Evolutionary conservation across 2,113 vertebrate species (phyloP).

Genomic region (Hirundichthys speculiger): DNA sequence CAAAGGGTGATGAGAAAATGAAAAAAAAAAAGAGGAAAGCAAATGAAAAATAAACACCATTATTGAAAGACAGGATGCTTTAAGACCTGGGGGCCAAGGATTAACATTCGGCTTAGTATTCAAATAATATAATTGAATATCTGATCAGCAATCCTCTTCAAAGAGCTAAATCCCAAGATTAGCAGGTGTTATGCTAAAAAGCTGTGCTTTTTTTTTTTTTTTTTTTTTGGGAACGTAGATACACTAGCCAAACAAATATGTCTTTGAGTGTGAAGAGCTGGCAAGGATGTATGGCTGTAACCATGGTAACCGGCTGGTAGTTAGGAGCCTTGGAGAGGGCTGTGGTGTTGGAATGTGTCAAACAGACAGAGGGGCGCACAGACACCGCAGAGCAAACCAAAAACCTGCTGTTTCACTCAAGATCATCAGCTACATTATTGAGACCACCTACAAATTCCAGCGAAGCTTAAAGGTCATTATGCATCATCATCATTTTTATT

Average conservation of each 20-base stretch:
- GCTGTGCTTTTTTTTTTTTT: constrained; percentile 81
- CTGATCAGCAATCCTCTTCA: constrained; percentile 86
- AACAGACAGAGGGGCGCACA: constrained; percentile 76
- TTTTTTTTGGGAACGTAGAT: constrained; percentile 87
- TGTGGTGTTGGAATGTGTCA: constrained; percentile 80
- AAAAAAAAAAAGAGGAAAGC: constrained; percentile 67
- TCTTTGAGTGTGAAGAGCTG: constrained; percentile 89
- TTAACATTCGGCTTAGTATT: constrained; percentile 90
- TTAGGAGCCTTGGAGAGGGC: constrained; percentile 73
- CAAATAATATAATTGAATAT: constrained; percentile 92
- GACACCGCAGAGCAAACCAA: constrained; percentile 71
- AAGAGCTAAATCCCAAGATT: constrained; percentile 84
- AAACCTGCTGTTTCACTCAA: constrained; percentile 79
- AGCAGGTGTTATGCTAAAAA: constrained; percentile 91
- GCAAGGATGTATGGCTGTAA: constrained; percentile 87
- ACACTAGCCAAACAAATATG: constrained; percentile 96
- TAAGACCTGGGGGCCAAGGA: constrained; percentile 83
- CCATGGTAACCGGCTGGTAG: constrained; percentile 87
- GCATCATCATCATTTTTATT: constrained; percentile 19
- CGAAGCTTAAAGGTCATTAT: constrained; percentile 46
- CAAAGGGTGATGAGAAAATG: constrained; percentile 51
- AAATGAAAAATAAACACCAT: constrained; percentile 85
- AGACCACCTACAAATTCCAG: constrained; percentile 74
- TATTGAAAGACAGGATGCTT: constrained; percentile 84
- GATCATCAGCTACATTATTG: constrained; percentile 61